Percentiles rank a stretch among this genome's conserved stretches.
These are phyloP conservation scores for Temnothorax curvispinosus DNA, from an alignment of 1,140 invertebrate species.

Conservation along the genomic window DNA sequence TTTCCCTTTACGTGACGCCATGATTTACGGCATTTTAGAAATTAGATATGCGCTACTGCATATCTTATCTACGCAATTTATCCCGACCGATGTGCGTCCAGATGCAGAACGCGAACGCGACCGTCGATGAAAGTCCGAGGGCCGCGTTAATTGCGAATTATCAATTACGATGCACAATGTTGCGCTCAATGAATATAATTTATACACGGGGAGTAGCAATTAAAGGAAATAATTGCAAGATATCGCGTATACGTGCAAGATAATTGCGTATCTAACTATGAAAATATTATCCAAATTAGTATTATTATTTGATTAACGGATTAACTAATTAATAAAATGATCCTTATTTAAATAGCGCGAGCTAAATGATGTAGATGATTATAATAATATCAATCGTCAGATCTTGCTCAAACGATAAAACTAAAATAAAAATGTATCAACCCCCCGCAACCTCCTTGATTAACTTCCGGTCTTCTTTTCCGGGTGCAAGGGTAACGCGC, in stretches of 20 bases:
- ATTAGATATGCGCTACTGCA: conserved; percentile 48
- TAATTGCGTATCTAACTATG: background rate
- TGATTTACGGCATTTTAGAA: conserved; percentile 51
- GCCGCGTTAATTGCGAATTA: background rate
- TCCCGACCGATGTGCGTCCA: background rate
- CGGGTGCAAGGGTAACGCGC: background rate
- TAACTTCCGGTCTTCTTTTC: background rate
- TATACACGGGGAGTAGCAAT: conserved; percentile 4
- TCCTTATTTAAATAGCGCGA: background rate
- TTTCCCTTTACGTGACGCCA: conserved; percentile 58
- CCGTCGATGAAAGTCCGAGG: conserved; percentile 46
- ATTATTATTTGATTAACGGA: background rate
- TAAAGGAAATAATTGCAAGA: background rate
- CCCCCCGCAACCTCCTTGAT: background rate
- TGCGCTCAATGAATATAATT: conserved; percentile 3
- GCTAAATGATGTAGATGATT: background rate
- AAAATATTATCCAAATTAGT: background rate
- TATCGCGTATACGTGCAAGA: background rate
- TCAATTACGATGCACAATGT: conserved; percentile 4
- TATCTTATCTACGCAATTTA: conserved; percentile 50
- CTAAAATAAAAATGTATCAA: background rate
- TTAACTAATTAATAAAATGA: background rate
- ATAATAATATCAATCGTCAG: background rate
- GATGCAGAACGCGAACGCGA: conserved; percentile 17
- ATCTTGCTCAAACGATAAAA: background rate